Conservation (phyloP, 2,113 vertebrate genomes). For the Ceuthmochares aereus region DNA sequence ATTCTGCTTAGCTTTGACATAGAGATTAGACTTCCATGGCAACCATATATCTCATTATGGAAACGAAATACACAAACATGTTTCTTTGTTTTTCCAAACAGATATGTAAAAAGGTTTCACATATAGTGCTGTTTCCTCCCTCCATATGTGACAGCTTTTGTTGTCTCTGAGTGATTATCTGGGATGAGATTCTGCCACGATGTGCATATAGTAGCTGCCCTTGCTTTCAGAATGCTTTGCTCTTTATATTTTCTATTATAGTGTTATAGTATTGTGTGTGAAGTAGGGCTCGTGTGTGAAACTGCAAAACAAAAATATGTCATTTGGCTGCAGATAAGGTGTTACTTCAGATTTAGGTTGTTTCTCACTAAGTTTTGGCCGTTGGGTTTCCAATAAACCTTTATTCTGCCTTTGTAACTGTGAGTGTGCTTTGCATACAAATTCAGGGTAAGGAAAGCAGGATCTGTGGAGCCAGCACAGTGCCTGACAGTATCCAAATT, state of each 20-base stretch:
- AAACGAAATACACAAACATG: conserved; percentile 28
- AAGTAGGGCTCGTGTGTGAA: background rate
- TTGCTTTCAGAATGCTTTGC: background rate
- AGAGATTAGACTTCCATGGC: conserved; percentile 56
- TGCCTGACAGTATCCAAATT: background rate
- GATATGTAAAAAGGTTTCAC: background rate
- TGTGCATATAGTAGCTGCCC: background rate
- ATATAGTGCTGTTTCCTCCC: background rate
- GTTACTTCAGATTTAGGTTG: background rate
- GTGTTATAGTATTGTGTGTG: background rate
- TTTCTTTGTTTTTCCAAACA: conserved; percentile 42
- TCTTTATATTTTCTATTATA: background rate
- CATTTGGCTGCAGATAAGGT: background rate
- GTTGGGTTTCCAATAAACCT: background rate
- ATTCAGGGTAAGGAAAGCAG: background rate
- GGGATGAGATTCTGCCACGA: background rate
- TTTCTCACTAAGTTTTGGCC: background rate
- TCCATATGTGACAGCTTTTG: conserved; percentile 1
- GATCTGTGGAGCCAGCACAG: background rate
- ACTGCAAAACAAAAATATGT: background rate
- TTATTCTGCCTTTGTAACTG: conserved; percentile 1
- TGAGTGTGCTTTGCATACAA: background rate
- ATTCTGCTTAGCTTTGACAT: conserved; percentile 22
- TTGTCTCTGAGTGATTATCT: conserved; percentile 2
- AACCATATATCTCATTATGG: conserved; percentile 50